phyloP scores from a whole-genome alignment of 92 coral and sea anemone genomes.

The Porites rus region DNA sequence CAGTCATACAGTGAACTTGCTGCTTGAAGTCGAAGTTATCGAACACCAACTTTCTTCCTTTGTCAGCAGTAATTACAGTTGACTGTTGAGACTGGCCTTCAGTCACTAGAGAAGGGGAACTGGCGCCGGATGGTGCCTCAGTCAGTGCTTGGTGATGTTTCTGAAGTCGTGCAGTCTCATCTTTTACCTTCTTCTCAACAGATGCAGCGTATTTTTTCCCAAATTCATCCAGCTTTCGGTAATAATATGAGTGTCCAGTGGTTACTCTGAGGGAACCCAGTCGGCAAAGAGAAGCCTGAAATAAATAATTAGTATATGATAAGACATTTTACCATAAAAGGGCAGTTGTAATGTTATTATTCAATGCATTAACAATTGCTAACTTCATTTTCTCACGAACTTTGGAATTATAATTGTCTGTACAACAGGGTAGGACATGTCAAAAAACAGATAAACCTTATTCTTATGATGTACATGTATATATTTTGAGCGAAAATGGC shows the following conservation, averaged over 20 bases:
- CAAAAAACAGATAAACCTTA: conserved; percentile 26
- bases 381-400: conserved; percentile 22
- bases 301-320: conserved; percentile 23
- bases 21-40: conserved; percentile 75
- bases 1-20: conserved; percentile 65
- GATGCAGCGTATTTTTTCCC: conserved; percentile 48
- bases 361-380: conserved; percentile 10
- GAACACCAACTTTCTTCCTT: conserved; percentile 69
- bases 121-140: background rate
- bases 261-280: conserved; percentile 49
- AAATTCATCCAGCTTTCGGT: conserved; percentile 56
- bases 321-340: conserved; percentile 9
- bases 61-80: conserved; percentile 29
- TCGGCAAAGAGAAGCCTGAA: conserved; percentile 26
- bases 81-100: conserved; percentile 15
- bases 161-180: conserved; percentile 27
- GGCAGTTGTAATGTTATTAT: background rate
- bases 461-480: conserved; percentile 29
- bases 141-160: background rate
- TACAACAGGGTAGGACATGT: conserved; percentile 31
- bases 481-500: conserved; percentile 28
- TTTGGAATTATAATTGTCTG: background rate
- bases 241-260: conserved; percentile 45
- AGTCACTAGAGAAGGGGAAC: background rate
- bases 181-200: conserved; percentile 22